Evolutionary conservation across 2,888 invertebrate genomes (phyloP).

Genomic region (Fissipunctia ypsillon): DNA sequence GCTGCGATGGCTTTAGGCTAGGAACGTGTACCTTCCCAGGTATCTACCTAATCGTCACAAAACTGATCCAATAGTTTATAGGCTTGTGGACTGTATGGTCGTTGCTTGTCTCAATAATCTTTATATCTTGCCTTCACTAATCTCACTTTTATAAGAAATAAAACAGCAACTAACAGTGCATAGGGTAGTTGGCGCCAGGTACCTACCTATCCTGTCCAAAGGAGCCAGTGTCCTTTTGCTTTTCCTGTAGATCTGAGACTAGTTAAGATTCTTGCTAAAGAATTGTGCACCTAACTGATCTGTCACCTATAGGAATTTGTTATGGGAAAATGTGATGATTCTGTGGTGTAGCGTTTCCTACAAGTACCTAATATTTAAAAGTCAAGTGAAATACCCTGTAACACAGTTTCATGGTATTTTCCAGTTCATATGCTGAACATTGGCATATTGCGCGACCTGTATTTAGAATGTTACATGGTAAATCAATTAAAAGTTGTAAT

Average conservation of each 20-base stretch:
- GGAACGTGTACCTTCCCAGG: background rate
- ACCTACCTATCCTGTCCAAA: background rate
- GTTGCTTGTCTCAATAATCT: background rate
- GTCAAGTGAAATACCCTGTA: conserved; percentile 35
- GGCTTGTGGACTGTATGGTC: too few relatives aligned
- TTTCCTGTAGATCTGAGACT: background rate
- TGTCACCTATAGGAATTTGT: background rate
- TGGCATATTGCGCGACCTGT: conserved; percentile 32
- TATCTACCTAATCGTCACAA: background rate
- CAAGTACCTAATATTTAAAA: conserved; percentile 30
- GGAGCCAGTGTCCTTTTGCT: background rate
- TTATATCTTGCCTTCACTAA: background rate
- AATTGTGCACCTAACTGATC: background rate
- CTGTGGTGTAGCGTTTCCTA: conserved; percentile 6
- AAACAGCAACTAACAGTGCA: background rate
- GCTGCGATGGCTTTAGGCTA: background rate
- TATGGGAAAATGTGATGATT: conserved; percentile 18
- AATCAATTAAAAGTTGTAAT: conserved; percentile 36
- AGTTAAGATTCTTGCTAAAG: conserved; percentile 1
- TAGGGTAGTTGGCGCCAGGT: background rate
- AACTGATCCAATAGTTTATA: background rate
- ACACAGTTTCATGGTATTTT: conserved; percentile 41
- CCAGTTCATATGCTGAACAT: conserved; percentile 28
- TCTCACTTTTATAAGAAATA: background rate
- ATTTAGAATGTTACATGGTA: conserved; percentile 13